Conservation (phyloP, 1,140 invertebrate genomes). For the Eriocheir sinensis region DNA sequence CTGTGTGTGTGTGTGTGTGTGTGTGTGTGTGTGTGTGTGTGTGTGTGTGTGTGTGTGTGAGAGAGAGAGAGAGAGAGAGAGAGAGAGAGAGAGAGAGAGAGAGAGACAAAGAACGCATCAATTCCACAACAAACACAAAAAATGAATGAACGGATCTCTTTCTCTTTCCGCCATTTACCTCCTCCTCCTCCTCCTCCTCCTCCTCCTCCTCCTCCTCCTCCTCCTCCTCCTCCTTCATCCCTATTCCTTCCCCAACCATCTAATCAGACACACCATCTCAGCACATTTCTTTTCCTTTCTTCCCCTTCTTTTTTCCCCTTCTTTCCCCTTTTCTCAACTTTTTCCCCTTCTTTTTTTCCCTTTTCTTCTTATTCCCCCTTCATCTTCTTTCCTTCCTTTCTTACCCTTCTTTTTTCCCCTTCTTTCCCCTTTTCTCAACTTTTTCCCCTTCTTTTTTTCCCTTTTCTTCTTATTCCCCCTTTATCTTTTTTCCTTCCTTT, state of each 20-base stretch:
- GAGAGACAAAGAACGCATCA: neutral
- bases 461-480: neutral
- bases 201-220: slow-evolving; percentile 19
- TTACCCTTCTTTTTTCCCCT: neutral
- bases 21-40: too few relatives aligned
- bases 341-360: neutral
- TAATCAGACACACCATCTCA: neutral
- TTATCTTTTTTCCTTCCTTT: neutral
- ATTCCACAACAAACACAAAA: neutral
- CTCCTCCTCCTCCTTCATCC: neutral
- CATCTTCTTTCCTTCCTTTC: neutral
- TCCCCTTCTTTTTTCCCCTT: neutral
- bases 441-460: neutral
- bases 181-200: neutral
- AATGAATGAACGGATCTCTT: neutral
- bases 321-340: too few relatives aligned
- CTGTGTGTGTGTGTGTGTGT: too few relatives aligned
- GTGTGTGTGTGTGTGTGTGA: neutral
- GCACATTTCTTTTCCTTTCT: neutral
- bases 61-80: slow-evolving; percentile 53
- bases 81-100: slow-evolving; percentile 17
- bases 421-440: neutral
- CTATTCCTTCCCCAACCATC: neutral
- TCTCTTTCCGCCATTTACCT: neutral
- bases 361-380: neutral